Conservation (phyloP, 2,888 invertebrate species). For the Beris morrisii region DNA sequence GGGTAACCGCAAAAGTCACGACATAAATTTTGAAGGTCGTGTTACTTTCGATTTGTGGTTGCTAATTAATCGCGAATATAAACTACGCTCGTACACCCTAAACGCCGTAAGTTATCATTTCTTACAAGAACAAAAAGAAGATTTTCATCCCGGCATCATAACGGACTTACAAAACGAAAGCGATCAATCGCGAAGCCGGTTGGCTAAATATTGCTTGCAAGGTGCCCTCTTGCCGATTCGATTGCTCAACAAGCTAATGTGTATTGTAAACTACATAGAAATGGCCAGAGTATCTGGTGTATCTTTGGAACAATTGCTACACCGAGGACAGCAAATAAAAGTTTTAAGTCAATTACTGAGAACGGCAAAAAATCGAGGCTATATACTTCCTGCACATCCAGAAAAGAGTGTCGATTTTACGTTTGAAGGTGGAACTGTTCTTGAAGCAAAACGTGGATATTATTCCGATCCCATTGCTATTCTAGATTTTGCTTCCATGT, state of each 20-base stretch:
- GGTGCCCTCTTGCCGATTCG: slow-evolving; percentile 95
- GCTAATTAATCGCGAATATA: slow-evolving; percentile 93
- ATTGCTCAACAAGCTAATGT: slow-evolving; percentile 94
- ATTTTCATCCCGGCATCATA: slow-evolving; percentile 98
- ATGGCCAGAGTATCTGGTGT: slow-evolving; percentile 99
- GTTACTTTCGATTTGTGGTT: slow-evolving; percentile 94
- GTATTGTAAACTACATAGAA: slow-evolving; percentile 98
- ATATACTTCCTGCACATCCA: slow-evolving; percentile 88
- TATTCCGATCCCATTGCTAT: slow-evolving; percentile 98
- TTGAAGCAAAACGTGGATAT: slow-evolving; percentile 95
- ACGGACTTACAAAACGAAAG: slow-evolving; percentile 93
- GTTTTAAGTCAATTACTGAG: slow-evolving; percentile 93
- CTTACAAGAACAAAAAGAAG: slow-evolving; percentile 98
- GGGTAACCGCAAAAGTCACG: slow-evolving; percentile 93
- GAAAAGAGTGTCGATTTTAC: slow-evolving; percentile 84
- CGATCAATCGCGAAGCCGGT: slow-evolving; percentile 86
- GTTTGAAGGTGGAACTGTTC: slow-evolving; percentile 98
- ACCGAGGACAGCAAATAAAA: slow-evolving; percentile 98
- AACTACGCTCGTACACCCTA: slow-evolving; percentile 93
- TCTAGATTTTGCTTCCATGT: slow-evolving; percentile 97
- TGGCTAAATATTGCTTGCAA: slow-evolving; percentile 98
- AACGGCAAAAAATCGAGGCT: slow-evolving; percentile 80
- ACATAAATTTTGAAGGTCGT: slow-evolving; percentile 94
- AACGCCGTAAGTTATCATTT: slow-evolving; percentile 99
- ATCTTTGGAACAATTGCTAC: slow-evolving; percentile 85